Conservation (phyloP, 2,113 vertebrate species). For the Carassius auratus region DNA sequence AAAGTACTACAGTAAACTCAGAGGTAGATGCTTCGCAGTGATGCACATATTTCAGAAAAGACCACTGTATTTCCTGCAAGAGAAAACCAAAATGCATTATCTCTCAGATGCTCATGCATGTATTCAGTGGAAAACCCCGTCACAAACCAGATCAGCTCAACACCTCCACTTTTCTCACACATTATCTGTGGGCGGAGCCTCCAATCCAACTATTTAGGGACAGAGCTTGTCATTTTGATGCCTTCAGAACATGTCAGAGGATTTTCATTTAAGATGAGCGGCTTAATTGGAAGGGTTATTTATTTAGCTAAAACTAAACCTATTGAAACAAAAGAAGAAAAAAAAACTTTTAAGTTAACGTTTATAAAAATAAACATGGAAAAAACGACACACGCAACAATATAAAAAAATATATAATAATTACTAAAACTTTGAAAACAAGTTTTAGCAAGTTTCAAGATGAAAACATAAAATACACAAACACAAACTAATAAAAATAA, state of each 20-base stretch:
- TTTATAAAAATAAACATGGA: too few species aligned
- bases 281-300: too few species aligned
- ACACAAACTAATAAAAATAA: background rate
- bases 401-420: too few species aligned
- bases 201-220: background rate
- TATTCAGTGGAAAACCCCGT: constrained; percentile 20
- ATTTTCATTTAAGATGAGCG: background rate
- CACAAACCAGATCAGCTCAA: constrained; percentile 3
- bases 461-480: background rate
- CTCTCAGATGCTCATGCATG: constrained; percentile 1
- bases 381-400: too few species aligned
- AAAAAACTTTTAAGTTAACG: too few species aligned
- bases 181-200: background rate
- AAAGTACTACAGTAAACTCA: background rate
- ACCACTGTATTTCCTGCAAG: constrained; percentile 1
- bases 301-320: too few species aligned
- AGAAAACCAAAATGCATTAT: background rate
- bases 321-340: too few species aligned
- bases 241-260: background rate
- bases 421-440: too few species aligned
- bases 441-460: too few species aligned
- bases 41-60: constrained; percentile 8
- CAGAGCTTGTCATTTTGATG: background rate
- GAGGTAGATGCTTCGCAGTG: background rate
- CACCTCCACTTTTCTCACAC: constrained; percentile 42